A percentile compares a stretch with the other conserved stretches of the same genome.
Conservation (phyloP, 1,140 invertebrate genomes). For the Harpegnathos saltator region DNA sequence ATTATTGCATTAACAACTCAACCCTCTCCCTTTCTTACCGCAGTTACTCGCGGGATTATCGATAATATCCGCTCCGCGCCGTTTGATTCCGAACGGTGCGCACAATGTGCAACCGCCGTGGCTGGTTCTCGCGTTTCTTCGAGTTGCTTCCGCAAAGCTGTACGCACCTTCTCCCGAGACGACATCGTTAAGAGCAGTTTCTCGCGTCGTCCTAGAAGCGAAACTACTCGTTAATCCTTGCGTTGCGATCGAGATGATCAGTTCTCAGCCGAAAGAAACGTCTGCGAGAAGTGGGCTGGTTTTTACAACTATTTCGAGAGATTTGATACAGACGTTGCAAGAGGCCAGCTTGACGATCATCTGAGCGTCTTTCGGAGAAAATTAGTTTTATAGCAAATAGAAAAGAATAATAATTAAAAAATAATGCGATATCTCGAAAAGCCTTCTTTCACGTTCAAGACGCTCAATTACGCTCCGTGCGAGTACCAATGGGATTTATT, state of each 20-base stretch:
- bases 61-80: not conserved
- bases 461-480: not conserved
- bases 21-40: not conserved
- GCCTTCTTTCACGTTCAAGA: not conserved
- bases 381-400: too few species aligned
- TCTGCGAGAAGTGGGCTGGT: not conserved
- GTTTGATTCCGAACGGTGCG: constrained; percentile 22
- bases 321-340: too few species aligned
- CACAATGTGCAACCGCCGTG: not conserved
- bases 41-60: constrained; percentile 1
- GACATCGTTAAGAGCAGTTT: constrained; percentile 15
- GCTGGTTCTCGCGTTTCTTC: not conserved
- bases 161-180: not conserved
- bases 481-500: not conserved
- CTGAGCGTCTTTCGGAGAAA: too few species aligned
- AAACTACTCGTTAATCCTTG: constrained; percentile 7
- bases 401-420: too few species aligned
- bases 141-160: not conserved
- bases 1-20: constrained; percentile 61
- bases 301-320: not conserved
- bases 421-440: not conserved
- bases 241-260: not conserved
- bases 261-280: not conserved
- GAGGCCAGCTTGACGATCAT: too few species aligned
- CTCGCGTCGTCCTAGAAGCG: not conserved